Conservation (phyloP, 2,888 invertebrate genomes). For the Vesta saturnalis region DNA sequence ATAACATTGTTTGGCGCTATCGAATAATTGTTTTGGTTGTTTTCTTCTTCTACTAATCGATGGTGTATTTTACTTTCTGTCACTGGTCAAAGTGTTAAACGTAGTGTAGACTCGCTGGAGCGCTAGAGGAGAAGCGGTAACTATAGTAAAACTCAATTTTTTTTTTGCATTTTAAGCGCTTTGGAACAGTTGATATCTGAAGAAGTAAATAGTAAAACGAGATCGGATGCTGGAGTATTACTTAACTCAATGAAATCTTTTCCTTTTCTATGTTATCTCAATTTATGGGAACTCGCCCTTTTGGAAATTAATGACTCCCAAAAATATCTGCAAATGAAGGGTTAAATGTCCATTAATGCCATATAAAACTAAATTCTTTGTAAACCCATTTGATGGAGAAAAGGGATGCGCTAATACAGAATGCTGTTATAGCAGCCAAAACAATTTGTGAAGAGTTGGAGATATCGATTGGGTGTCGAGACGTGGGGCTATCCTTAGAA, state of each 20-base stretch:
- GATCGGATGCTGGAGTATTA: constrained; percentile 34
- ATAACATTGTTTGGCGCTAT: too few relatives aligned
- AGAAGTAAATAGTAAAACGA: constrained; percentile 31
- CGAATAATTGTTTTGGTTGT: constrained; percentile 28
- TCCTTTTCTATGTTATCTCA: too few relatives aligned
- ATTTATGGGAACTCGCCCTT: constrained; percentile 23
- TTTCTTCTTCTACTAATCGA: constrained; percentile 33
- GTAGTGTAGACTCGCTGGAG: constrained; percentile 36
- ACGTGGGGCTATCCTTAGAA: constrained; percentile 10
- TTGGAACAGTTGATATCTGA: constrained; percentile 13
- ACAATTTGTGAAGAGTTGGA: neutral
- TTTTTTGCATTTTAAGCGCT: too few relatives aligned
- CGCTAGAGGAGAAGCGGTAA: constrained; percentile 33
- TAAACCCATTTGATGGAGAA: too few relatives aligned
- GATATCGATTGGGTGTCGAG: neutral
- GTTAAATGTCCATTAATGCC: too few relatives aligned
- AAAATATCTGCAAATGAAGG: too few relatives aligned
- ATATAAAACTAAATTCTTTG: too few relatives aligned
- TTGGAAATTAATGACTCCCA: constrained; percentile 29
- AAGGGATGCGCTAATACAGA: too few relatives aligned
- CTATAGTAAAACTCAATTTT: neutral
- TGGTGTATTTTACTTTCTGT: constrained; percentile 30
- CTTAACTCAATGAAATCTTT: too few relatives aligned
- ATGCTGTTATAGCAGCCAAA: too few relatives aligned
- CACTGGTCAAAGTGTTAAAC: constrained; percentile 37